phyloP scores from a whole-genome alignment of 2,888 invertebrate genomes.

The Apotomis betuletana region DNA sequence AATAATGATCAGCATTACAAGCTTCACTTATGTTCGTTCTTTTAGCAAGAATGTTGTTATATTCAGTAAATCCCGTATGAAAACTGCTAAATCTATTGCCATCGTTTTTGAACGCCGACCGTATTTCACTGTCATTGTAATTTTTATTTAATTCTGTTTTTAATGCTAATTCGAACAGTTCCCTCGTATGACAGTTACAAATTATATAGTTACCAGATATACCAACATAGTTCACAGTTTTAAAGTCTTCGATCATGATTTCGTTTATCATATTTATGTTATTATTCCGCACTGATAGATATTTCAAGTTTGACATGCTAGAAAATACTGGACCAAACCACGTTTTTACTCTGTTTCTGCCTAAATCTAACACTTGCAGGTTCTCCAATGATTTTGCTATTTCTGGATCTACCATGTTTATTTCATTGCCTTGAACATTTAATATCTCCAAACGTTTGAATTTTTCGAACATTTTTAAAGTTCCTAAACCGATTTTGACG shows the following conservation, averaged over 20 bases:
- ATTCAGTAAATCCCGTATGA: constrained; percentile 57
- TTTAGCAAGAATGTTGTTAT: constrained; percentile 51
- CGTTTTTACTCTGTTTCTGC: constrained; percentile 79
- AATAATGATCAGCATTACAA: constrained; percentile 44
- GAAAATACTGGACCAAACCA: constrained; percentile 79
- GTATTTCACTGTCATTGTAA: constrained; percentile 24
- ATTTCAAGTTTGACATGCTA: constrained; percentile 64
- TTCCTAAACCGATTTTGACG: constrained; percentile 66
- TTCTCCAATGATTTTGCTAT: constrained; percentile 62
- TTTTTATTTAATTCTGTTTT: constrained; percentile 42
- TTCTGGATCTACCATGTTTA: constrained; percentile 59
- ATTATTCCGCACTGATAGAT: constrained; percentile 78
- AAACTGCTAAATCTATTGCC: constrained; percentile 37
- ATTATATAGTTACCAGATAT: constrained; percentile 83
- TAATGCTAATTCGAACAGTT: constrained; percentile 73
- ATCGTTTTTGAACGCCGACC: constrained; percentile 35
- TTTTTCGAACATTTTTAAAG: constrained; percentile 63
- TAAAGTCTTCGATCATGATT: constrained; percentile 83
- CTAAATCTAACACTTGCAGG: constrained; percentile 78
- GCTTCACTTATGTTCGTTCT: constrained; percentile 48
- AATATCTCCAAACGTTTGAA: constrained; percentile 74
- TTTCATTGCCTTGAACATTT: constrained; percentile 79
- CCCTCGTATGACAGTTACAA: constrained; percentile 83
- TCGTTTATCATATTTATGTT: constrained; percentile 82
- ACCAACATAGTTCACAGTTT: constrained; percentile 71